Evolutionary conservation across 1,140 invertebrate species (phyloP).

Genomic region (Heliconius eleuchia): DNA sequence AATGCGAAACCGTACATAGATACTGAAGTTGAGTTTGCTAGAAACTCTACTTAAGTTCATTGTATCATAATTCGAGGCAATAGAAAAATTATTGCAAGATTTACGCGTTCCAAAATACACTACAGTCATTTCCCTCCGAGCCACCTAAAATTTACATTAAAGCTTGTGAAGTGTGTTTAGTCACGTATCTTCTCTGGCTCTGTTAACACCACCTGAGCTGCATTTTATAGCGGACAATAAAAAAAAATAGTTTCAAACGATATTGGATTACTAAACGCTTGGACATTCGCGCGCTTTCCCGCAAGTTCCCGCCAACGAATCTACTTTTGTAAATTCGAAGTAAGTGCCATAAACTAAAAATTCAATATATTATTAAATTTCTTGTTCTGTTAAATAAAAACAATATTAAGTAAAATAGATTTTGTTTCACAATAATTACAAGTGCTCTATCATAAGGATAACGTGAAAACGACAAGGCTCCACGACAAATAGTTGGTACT

Average conservation of each 20-base stretch:
- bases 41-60: conserved; percentile 25
- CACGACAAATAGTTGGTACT: conserved; percentile 53
- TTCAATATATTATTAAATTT: conserved; percentile 33
- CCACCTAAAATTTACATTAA: conserved; percentile 72
- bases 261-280: conserved; percentile 26
- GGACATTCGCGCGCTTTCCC: conserved; percentile 37
- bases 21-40: too few species aligned
- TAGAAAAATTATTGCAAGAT: conserved; percentile 43
- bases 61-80: conserved; percentile 39
- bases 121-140: conserved; percentile 55
- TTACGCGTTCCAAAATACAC: conserved; percentile 68
- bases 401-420: conserved; percentile 12
- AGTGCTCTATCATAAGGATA: conserved; percentile 23
- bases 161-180: conserved; percentile 63
- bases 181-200: conserved; percentile 67
- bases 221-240: conserved; percentile 16
- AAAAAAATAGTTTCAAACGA: conserved; percentile 16
- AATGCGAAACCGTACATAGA: background rate
- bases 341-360: conserved; percentile 58
- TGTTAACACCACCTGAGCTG: conserved; percentile 48
- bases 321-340: conserved; percentile 55
- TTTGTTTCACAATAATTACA: background rate
- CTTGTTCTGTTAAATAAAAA: conserved; percentile 32
- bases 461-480: background rate
- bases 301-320: conserved; percentile 48